These are phyloP conservation scores for Andrena haemorrhoa DNA, from an alignment of 2,888 invertebrate species.

Conservation along the genomic window DNA sequence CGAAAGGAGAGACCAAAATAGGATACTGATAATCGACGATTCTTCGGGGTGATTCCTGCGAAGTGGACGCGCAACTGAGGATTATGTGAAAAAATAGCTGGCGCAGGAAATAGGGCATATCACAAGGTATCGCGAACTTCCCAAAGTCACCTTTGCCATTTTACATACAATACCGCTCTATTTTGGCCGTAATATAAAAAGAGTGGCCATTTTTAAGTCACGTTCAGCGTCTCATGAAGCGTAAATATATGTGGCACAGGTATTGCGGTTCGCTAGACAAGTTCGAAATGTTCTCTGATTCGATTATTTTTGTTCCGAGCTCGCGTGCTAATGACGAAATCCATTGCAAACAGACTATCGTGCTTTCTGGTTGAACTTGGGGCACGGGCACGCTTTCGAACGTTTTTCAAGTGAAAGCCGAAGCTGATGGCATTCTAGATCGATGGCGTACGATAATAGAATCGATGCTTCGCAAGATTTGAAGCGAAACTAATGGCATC, in stretches of 20 bases:
- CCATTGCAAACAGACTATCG: background rate
- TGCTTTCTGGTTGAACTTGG: background rate
- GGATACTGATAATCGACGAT: background rate
- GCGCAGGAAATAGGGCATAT: too few species aligned
- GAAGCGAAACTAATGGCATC: constrained; percentile 19
- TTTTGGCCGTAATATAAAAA: too few species aligned
- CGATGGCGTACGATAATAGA: constrained; percentile 18
- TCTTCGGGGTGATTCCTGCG: background rate
- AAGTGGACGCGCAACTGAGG: background rate
- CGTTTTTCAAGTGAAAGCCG: constrained; percentile 11
- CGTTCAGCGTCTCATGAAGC: too few species aligned
- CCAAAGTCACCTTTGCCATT: too few species aligned
- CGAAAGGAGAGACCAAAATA: background rate
- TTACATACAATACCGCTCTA: too few species aligned
- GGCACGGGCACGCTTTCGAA: constrained; percentile 22
- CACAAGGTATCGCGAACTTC: too few species aligned
- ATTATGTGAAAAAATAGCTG: too few species aligned
- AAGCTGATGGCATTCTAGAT: constrained; percentile 12
- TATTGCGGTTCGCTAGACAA: background rate
- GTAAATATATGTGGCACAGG: constrained; percentile 12
- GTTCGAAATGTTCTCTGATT: background rate
- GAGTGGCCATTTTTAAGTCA: too few species aligned
- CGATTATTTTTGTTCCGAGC: background rate
- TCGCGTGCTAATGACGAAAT: background rate
- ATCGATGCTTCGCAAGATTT: constrained; percentile 7